These are phyloP conservation scores for Crenuchus spilurus DNA, from an alignment of 2,797 vertebrate genomes.

Conservation along the genomic window DNA sequence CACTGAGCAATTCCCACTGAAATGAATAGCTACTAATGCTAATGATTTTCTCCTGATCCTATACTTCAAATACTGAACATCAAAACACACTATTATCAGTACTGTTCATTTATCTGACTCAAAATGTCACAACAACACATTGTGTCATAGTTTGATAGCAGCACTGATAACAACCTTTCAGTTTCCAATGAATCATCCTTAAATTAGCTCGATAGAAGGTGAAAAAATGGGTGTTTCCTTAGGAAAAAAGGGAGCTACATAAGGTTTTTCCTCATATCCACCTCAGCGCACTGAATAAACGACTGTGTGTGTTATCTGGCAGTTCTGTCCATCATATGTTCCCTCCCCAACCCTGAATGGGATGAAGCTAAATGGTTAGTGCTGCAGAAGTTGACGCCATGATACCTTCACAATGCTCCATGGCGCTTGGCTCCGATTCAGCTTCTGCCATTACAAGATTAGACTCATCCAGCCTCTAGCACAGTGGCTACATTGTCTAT, in stretches of 20 bases:
- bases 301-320: constrained; percentile 47
- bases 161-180: constrained; percentile 32
- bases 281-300: constrained; percentile 45
- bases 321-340: constrained; percentile 39
- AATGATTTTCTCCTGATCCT: too few species aligned
- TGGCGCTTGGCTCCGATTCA: constrained; percentile 36
- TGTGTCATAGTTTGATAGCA: constrained; percentile 36
- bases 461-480: constrained; percentile 18
- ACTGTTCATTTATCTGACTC: neutral
- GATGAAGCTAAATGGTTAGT: constrained; percentile 45
- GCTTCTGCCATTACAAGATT: constrained; percentile 50
- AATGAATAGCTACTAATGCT: too few species aligned
- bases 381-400: constrained; percentile 36
- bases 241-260: neutral
- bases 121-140: constrained; percentile 23
- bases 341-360: constrained; percentile 3
- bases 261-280: constrained; percentile 25
- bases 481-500: constrained; percentile 22
- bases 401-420: constrained; percentile 49
- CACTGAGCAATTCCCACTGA: too few species aligned
- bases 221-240: constrained; percentile 30
- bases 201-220: constrained; percentile 41
- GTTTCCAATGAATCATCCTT: constrained; percentile 44
- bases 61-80: neutral
- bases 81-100: neutral